Conservation (phyloP, 1,140 invertebrate genomes). For the Drosophila jambulina region DNA sequence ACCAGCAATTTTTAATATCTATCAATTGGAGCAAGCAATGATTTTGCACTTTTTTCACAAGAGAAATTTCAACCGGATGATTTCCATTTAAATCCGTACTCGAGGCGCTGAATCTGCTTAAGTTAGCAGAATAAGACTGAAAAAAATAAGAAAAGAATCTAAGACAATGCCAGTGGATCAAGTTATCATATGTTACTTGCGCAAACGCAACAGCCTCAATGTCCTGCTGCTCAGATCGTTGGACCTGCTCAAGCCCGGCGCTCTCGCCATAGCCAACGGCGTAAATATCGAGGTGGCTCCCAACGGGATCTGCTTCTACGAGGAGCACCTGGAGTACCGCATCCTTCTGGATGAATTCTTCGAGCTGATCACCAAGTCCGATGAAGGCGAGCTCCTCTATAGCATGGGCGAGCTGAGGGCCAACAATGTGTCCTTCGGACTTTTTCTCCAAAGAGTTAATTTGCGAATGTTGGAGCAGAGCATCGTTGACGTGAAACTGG, state of each 20-base stretch:
- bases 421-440: slow-evolving; percentile 23
- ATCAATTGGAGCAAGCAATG: slow-evolving; percentile 5
- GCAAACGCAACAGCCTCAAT: slow-evolving; percentile 23
- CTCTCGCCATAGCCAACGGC: background rate
- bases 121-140: background rate
- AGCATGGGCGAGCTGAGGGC: background rate
- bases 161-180: slow-evolving; percentile 50
- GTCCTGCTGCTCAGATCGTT: slow-evolving; percentile 52
- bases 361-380: slow-evolving; percentile 6
- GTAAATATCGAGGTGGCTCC: slow-evolving; percentile 22
- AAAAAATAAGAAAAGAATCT: background rate
- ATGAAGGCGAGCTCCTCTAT: background rate
- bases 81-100: background rate
- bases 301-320: slow-evolving; percentile 39
- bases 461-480: slow-evolving; percentile 4
- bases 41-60: background rate
- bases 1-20: background rate
- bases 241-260: slow-evolving; percentile 9
- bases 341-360: slow-evolving; percentile 33
- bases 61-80: background rate
- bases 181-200: slow-evolving; percentile 31
- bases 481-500: slow-evolving; percentile 8
- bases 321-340: slow-evolving; percentile 38
- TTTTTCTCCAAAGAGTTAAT: slow-evolving; percentile 10
- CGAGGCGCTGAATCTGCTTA: background rate